Evolutionary conservation across 2,113 vertebrate genomes (phyloP).

Genomic region (Peucedramus taeniatus): DNA sequence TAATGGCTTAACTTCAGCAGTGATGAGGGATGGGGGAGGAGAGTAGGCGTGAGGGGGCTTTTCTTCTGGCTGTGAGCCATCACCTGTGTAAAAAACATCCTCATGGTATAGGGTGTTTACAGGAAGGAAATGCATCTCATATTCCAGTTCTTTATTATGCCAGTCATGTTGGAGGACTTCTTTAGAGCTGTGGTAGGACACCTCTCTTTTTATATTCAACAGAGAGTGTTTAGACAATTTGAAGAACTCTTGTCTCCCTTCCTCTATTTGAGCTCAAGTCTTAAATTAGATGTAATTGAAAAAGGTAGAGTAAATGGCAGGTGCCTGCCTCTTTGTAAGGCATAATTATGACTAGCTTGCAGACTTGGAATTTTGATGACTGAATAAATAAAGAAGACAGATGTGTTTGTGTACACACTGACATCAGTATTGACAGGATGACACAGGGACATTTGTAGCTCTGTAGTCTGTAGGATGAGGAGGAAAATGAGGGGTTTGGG

Average conservation of each 20-base stretch:
- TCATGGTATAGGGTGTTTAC: not conserved
- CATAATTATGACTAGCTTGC: slow-evolving; percentile 39
- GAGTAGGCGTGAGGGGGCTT: not conserved
- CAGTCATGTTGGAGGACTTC: not conserved
- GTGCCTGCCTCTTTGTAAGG: slow-evolving; percentile 39
- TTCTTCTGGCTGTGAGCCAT: not conserved
- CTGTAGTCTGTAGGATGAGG: not conserved
- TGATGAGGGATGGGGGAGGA: not conserved
- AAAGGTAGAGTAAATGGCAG: slow-evolving; percentile 49
- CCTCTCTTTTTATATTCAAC: not conserved
- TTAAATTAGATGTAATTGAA: slow-evolving; percentile 55
- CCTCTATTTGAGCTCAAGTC: slow-evolving; percentile 26
- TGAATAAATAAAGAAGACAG: slow-evolving; percentile 35
- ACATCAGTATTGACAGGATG: not conserved
- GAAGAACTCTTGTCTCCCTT: slow-evolving; percentile 57
- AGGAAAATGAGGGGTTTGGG: not conserved
- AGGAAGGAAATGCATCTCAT: not conserved
- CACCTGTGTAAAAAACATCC: not conserved
- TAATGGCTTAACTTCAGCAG: not conserved
- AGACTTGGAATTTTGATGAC: slow-evolving; percentile 58
- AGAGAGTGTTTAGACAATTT: slow-evolving; percentile 35
- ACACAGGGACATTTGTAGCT: not conserved
- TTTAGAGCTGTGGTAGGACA: not conserved
- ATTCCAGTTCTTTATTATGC: not conserved
- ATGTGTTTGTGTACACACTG: not conserved